A percentile compares a stretch with the other conserved stretches of the same genome.
phyloP scores from a whole-genome alignment of 2,888 invertebrate species.

The Gymnoscelis rufifasciata region DNA sequence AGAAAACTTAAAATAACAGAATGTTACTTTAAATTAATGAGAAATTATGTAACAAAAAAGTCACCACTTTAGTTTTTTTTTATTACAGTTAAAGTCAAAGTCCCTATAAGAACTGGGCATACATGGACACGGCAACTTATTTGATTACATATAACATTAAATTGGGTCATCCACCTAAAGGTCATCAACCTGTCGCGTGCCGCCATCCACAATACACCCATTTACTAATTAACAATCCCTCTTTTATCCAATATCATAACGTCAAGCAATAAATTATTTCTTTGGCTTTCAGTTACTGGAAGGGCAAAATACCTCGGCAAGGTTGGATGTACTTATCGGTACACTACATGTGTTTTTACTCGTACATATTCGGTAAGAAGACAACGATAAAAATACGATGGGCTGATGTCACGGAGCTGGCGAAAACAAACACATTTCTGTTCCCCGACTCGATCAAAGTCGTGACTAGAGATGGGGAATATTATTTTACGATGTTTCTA shows the following conservation, averaged over 20 bases:
- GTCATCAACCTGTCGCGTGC: neutral
- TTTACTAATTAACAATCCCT: constrained; percentile 2
- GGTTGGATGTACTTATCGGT: constrained; percentile 98
- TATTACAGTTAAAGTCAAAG: too few species aligned
- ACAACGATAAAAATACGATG: constrained; percentile 93
- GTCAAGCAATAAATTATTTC: too few species aligned
- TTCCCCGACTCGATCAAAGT: constrained; percentile 93
- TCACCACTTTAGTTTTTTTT: too few species aligned
- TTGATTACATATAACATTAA: neutral
- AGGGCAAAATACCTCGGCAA: constrained; percentile 94
- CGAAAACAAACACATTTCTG: constrained; percentile 86
- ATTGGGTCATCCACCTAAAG: neutral
- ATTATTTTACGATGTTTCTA: constrained; percentile 94
- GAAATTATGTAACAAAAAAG: too few species aligned
- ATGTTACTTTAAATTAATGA: too few species aligned
- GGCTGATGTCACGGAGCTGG: constrained; percentile 91
- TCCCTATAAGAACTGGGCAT: too few species aligned
- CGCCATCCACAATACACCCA: neutral
- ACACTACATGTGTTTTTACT: constrained; percentile 97
- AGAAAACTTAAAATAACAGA: too few species aligned
- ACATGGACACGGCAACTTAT: too few species aligned
- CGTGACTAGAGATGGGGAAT: constrained; percentile 90
- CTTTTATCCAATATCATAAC: too few species aligned
- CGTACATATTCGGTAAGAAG: constrained; percentile 94
- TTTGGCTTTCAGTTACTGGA: constrained; percentile 88